Percentiles rank a stretch among this genome's conserved stretches.
phyloP scores from a whole-genome alignment of 1,140 invertebrate species.

The Bombyx mori region ASM3026992v2 NC_085124.1:3166001-3166500 shows the following conservation, averaged over 20 bases:
- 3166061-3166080: too few species aligned
- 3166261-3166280: constrained; percentile 14
- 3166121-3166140: too few species aligned
- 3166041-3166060: too few species aligned
- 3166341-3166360: background rate
- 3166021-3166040: too few species aligned
- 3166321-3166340: background rate
- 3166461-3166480: constrained; percentile 13
- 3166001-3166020: too few species aligned
- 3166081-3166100: too few species aligned
- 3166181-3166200: too few species aligned
- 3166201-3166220: too few species aligned
- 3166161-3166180: too few species aligned
- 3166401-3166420: constrained; percentile 35
- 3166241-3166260: constrained; percentile 16
- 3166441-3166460: constrained; percentile 22
- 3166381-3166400: constrained; percentile 9
- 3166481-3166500: constrained; percentile 24
- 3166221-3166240: too few species aligned
- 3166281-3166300: background rate
- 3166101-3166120: too few species aligned
- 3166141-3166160: too few species aligned
- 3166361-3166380: constrained; percentile 3
- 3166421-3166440: constrained; percentile 29
- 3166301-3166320: background rate